A percentile compares a stretch with the other conserved stretches of the same genome.
Evolutionary conservation across 1,140 invertebrate species (phyloP).

Genomic region (Drosophila nigrodunni): DNA sequence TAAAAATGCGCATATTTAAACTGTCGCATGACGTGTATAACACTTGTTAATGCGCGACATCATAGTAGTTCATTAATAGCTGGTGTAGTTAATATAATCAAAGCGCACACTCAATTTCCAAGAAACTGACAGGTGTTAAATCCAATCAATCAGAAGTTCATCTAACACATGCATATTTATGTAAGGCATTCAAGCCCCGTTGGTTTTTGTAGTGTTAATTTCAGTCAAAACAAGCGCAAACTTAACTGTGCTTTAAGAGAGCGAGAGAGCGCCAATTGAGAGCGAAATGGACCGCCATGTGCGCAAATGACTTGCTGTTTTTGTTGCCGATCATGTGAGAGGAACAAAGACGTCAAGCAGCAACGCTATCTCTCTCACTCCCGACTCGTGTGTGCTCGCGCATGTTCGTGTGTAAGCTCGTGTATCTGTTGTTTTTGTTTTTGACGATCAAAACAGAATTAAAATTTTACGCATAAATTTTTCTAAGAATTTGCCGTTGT

Average conservation of each 20-base stretch:
- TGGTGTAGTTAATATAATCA: conserved; percentile 1
- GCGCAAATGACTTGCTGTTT: conserved; percentile 80
- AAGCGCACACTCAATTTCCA: conserved; percentile 5
- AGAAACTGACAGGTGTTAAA: conserved; percentile 11
- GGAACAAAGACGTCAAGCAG: conserved; percentile 8
- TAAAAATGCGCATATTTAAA: conserved; percentile 10
- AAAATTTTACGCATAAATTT: conserved; percentile 83
- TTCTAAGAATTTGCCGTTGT: conserved; percentile 72
- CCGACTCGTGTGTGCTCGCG: neutral
- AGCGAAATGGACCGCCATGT: conserved; percentile 53
- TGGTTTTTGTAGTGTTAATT: conserved; percentile 58
- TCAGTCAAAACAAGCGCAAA: conserved; percentile 66
- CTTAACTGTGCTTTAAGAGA: conserved; percentile 53
- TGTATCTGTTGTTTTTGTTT: conserved; percentile 65
- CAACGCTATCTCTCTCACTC: conserved; percentile 8
- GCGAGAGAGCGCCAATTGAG: conserved; percentile 27
- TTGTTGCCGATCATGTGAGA: conserved; percentile 30
- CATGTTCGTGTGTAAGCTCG: neutral
- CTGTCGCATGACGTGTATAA: neutral
- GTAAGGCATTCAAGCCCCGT: neutral
- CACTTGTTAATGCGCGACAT: conserved; percentile 6
- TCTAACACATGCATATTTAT: neutral
- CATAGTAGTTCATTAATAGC: neutral
- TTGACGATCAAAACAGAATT: conserved; percentile 83
- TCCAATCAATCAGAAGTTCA: conserved; percentile 32